Evolutionary conservation across 2,113 vertebrate species (phyloP).

Genomic region (Meriones unguiculatus): DNA sequence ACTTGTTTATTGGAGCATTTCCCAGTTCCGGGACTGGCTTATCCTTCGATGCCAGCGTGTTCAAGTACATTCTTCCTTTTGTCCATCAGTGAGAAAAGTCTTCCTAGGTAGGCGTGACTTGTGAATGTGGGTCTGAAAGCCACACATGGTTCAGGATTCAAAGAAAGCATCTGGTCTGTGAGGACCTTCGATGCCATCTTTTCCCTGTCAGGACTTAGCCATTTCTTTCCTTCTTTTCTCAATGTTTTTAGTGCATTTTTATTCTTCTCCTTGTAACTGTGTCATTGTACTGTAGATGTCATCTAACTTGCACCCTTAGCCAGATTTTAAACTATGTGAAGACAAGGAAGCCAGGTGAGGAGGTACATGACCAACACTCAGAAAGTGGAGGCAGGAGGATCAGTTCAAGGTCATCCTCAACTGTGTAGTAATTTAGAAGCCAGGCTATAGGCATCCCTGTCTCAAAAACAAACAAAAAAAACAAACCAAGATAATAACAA

Average conservation of each 20-base stretch:
- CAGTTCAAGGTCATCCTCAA: background rate
- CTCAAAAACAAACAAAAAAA: background rate
- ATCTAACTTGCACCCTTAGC: background rate
- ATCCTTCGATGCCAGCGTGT: background rate
- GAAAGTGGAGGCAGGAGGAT: background rate
- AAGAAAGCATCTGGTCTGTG: background rate
- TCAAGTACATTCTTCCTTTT: conserved; percentile 32
- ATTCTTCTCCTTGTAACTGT: background rate
- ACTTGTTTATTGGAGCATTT: conserved; percentile 6
- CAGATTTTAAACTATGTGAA: conserved; percentile 4
- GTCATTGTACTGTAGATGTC: background rate
- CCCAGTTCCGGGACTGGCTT: background rate
- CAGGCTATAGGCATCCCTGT: background rate
- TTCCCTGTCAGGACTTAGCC: background rate
- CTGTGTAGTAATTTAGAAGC: background rate
- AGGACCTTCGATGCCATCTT: background rate
- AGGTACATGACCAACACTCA: background rate
- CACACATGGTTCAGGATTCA: background rate
- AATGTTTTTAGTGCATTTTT: background rate
- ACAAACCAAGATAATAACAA: background rate
- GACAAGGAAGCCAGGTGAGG: background rate
- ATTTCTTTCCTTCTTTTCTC: background rate
- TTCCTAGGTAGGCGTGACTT: background rate
- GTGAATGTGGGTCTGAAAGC: conserved; percentile 25
- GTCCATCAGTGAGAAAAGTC: conserved; percentile 26